Evolutionary conservation across 2,888 invertebrate genomes (phyloP), one percentile per base, ranked within the genome.

Genomic region (Hirudinaria manillensis): DNA sequence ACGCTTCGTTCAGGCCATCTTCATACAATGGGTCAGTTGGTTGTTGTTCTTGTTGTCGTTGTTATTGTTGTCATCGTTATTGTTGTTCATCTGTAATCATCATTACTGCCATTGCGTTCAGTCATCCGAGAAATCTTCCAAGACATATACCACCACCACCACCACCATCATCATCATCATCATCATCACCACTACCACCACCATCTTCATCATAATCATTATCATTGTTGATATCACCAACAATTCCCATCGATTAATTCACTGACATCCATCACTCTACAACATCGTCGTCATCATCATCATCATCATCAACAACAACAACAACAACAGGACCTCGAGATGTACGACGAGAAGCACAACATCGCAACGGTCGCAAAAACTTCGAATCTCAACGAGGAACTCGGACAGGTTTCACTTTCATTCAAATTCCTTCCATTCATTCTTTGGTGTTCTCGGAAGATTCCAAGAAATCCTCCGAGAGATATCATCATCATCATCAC

Each of bases 321-420:
- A 38, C 45, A 10, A 1, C 45, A 45, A 38, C 80, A 93, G 91
- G 99, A 99, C 87, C 88, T 90, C 76, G 94, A 98, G 85, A 99
- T 99, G 99, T 99, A 97, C 87, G 92, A 97, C 86, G 90, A 88
- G 77, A 91, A 91, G 82, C 91, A 91, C 0, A 91, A 98, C 86
- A 95, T 94, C 4, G 94, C 95, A 3, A 98, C 98, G 1, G 91
- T 92, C 90, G 98, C 98, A 34, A 89, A 97, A 75, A 99, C 98
- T 0, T 96, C 96, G 72, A 98, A 98, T 88, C 89, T 98, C 19
- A 99, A 98, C 86, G 98, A 99, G 87, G 98, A 99, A 87, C 88
- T 98, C 32, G 98, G 98, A 79, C 95, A 89, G 86, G 88, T 87
- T 13, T 61, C 56, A 65, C n/a, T n/a, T n/a, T n/a, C n/a, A n/a